A percentile compares a stretch with the other conserved stretches of the same genome.
phyloP scores from a whole-genome alignment of 2,113 vertebrate genomes.

The Aplodontia rufa region DNA sequence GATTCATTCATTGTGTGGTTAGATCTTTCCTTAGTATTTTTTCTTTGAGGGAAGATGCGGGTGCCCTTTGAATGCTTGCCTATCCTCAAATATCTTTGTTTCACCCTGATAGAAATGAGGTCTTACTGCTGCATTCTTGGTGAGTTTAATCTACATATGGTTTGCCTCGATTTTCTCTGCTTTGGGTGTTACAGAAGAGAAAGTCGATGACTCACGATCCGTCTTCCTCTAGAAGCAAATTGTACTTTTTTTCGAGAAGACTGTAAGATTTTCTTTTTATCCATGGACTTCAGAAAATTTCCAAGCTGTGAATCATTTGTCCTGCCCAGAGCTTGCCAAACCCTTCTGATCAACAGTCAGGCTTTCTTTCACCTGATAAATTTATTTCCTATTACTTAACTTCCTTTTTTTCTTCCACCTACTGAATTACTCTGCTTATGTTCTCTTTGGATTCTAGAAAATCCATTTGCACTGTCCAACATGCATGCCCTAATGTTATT shows the following conservation, averaged over 20 bases:
- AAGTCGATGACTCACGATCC: background rate
- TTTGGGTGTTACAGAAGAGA: background rate
- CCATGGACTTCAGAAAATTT: conserved; percentile 43
- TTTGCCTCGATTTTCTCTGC: background rate
- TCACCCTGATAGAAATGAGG: background rate
- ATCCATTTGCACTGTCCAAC: background rate
- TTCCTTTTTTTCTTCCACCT: background rate
- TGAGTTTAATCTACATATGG: background rate
- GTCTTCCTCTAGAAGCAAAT: conserved; percentile 13
- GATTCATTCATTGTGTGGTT: conserved; percentile 9
- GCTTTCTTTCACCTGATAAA: conserved; percentile 17
- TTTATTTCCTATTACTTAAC: background rate
- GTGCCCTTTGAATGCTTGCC: background rate
- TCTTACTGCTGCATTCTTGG: background rate
- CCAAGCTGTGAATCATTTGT: conserved; percentile 46
- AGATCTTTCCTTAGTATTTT: background rate
- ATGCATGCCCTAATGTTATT: background rate
- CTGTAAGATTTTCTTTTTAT: conserved; percentile 30
- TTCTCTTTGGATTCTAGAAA: background rate
- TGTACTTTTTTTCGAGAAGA: conserved; percentile 31
- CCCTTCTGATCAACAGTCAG: background rate
- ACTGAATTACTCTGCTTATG: conserved; percentile 3
- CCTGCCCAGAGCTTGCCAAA: background rate
- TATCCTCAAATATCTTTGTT: background rate
- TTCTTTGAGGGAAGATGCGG: background rate